phyloP scores from a whole-genome alignment of 92 coral and sea anemone species.

The Palythoa grandiflora region DNA sequence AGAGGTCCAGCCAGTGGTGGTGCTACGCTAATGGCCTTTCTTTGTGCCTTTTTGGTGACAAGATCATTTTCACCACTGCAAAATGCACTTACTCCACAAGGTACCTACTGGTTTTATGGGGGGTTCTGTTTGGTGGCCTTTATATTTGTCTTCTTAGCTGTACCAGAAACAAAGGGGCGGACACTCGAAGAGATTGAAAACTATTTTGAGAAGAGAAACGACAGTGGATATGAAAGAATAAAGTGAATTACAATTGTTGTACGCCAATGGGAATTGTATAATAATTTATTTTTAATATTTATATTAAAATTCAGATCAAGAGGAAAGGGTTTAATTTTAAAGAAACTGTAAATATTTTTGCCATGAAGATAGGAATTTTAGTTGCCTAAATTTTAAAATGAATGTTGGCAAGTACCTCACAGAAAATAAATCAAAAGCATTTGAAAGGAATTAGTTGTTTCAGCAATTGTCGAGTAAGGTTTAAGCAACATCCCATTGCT shows the following conservation, averaged over 20 bases:
- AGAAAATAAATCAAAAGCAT: no score
- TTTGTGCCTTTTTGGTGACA: slow-evolving; percentile 71
- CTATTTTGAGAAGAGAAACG: slow-evolving; percentile 57
- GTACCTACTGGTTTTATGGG: slow-evolving; percentile 87
- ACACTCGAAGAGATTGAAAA: slow-evolving; percentile 87
- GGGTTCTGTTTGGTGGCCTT: slow-evolving; percentile 66
- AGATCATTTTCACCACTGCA: slow-evolving; percentile 70
- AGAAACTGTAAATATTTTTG: no score
- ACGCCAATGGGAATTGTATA: no score
- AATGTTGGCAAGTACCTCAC: no score
- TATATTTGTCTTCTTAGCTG: slow-evolving; percentile 64
- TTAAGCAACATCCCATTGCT: no score
- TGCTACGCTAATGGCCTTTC: slow-evolving; percentile 71
- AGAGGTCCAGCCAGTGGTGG: slow-evolving; percentile 85
- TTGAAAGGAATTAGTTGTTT: no score
- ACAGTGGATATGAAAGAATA: slow-evolving; percentile 5
- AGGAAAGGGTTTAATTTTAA: no score
- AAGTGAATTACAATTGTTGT: neutral
- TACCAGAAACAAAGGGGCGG: slow-evolving; percentile 92
- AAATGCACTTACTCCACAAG: slow-evolving; percentile 67
- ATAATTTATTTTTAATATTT: no score
- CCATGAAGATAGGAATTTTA: no score
- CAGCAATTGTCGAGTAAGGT: no score
- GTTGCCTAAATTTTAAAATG: no score
- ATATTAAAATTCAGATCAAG: no score